phyloP scores from a whole-genome alignment of 2,797 vertebrate genomes.

The Melanotaenia parkinsoni region DNA sequence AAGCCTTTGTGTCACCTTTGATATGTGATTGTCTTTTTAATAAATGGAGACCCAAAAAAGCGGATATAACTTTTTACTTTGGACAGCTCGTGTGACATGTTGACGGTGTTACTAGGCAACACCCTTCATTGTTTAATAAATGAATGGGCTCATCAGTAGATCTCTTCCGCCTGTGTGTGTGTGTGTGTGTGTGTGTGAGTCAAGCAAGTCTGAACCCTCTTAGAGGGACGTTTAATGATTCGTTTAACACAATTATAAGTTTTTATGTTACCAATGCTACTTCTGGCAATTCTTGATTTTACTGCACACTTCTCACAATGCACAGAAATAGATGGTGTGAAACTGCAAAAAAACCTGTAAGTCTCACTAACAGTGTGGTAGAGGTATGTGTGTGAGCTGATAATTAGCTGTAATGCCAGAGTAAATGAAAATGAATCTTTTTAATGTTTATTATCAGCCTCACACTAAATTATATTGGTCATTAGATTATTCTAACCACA shows the following conservation, averaged over 20 bases:
- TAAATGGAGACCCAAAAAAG: constrained; percentile 21
- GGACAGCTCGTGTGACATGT: constrained; percentile 51
- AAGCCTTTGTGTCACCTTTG: constrained; percentile 66
- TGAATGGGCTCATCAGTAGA: constrained; percentile 68
- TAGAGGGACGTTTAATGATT: constrained; percentile 27
- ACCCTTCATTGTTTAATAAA: constrained; percentile 72
- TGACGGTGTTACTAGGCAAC: constrained; percentile 74
- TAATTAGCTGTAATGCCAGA: constrained; percentile 58
- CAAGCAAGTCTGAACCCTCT: constrained; percentile 35
- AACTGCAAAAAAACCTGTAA: constrained; percentile 27
- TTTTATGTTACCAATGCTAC: constrained; percentile 29
- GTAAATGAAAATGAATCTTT: constrained; percentile 20
- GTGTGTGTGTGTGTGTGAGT: constrained; percentile 12
- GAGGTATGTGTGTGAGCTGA: constrained; percentile 34
- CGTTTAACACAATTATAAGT: constrained; percentile 31
- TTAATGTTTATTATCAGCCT: constrained; percentile 19
- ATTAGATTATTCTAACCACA: constrained; percentile 12
- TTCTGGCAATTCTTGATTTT: constrained; percentile 43
- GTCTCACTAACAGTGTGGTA: constrained; percentile 40
- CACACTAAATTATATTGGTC: not conserved
- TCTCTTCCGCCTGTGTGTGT: constrained; percentile 44
- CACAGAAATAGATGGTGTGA: constrained; percentile 59
- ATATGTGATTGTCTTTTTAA: constrained; percentile 37
- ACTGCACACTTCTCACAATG: constrained; percentile 44
- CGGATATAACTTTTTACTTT: constrained; percentile 38